These are phyloP conservation scores for Tyrophagus putrescentiae DNA, from an alignment of 1,140 invertebrate genomes.

Conservation along the genomic window DNA sequence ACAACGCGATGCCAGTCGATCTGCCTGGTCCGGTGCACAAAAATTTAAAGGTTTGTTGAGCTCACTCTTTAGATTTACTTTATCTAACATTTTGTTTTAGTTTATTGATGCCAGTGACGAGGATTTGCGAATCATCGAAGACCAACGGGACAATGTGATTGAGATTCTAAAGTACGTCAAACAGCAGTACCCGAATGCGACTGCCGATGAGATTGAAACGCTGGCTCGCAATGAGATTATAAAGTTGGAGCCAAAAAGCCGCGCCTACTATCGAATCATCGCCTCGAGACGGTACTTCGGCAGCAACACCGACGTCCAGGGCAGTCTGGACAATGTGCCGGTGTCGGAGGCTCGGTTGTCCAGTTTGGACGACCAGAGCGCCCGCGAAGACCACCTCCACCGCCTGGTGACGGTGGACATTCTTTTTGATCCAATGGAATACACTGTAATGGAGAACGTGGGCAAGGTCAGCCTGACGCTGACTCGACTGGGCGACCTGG, in stretches of 20 bases:
- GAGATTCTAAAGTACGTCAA: conserved; percentile 69
- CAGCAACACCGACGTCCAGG: conserved; percentile 46
- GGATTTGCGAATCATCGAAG: conserved; percentile 69
- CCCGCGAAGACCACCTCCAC: conserved; percentile 33
- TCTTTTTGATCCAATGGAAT: conserved; percentile 88
- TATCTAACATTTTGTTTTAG: conserved; percentile 11
- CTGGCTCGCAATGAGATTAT: conserved; percentile 90
- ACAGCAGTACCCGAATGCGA: conserved; percentile 66
- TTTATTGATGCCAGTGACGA: conserved; percentile 35
- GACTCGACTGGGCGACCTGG: conserved; percentile 45
- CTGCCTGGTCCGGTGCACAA: background rate
- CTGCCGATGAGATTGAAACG: conserved; percentile 70
- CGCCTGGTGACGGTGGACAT: conserved; percentile 44
- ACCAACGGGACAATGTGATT: conserved; percentile 81
- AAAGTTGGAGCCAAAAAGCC: conserved; percentile 80
- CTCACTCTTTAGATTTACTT: background rate
- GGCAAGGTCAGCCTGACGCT: conserved; percentile 82
- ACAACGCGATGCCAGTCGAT: background rate
- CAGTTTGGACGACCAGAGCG: background rate
- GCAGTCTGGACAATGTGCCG: background rate
- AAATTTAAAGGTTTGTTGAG: background rate
- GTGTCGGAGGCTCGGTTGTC: background rate
- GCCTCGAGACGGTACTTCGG: conserved; percentile 84
- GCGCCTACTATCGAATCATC: conserved; percentile 93
- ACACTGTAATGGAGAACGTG: conserved; percentile 96